These are phyloP conservation scores for Lymantria dispar DNA, from an alignment of 2,888 invertebrate genomes.

Conservation along the genomic window DNA sequence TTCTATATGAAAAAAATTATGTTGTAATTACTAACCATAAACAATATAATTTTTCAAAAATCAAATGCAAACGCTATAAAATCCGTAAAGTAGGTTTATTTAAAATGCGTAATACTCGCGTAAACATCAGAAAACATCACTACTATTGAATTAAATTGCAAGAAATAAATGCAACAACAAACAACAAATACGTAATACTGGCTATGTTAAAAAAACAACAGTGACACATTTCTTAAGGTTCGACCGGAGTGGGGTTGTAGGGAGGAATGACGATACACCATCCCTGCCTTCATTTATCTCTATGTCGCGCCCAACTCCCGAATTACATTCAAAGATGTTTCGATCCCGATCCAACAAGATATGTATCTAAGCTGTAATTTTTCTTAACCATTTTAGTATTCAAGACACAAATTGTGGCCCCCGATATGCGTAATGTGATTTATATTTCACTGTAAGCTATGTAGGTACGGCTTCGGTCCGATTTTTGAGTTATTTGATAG, in stretches of 20 bases:
- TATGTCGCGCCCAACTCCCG: constrained; percentile 45
- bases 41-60: too few species aligned
- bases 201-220: constrained; percentile 35
- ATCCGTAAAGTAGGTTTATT: too few species aligned
- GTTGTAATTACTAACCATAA: too few species aligned
- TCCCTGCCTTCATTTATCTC: constrained; percentile 57
- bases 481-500: neutral
- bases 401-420: constrained; percentile 53
- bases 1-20: too few species aligned
- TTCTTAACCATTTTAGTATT: constrained; percentile 63
- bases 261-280: constrained; percentile 34
- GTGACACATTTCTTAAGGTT: constrained; percentile 43
- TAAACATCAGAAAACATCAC: too few species aligned
- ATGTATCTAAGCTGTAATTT: constrained; percentile 68
- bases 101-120: too few species aligned
- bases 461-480: constrained; percentile 5
- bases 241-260: constrained; percentile 27
- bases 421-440: constrained; percentile 54
- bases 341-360: constrained; percentile 56
- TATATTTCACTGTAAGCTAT: constrained; percentile 35
- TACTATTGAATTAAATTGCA: neutral
- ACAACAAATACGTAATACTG: constrained; percentile 26
- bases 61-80: too few species aligned
- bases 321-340: constrained; percentile 60
- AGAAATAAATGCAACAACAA: constrained; percentile 16